phyloP scores from a whole-genome alignment of 2,113 vertebrate species.

The Excalfactoria chinensis region DNA sequence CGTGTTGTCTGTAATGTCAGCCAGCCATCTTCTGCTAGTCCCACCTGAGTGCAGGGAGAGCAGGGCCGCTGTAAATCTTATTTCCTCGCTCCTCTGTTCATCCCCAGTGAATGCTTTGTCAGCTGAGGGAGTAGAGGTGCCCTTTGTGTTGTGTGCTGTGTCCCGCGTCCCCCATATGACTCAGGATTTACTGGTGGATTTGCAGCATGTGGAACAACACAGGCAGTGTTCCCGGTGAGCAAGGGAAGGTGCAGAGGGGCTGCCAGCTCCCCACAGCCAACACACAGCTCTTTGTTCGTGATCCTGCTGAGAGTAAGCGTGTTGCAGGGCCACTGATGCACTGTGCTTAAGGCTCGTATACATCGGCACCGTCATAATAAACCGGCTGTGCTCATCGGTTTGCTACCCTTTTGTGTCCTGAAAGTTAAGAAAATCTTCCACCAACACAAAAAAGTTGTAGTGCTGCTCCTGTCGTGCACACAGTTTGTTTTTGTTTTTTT shows the following conservation, averaged over 20 bases:
- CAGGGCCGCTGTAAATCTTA: not conserved
- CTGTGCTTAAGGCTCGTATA: not conserved
- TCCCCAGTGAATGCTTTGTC: slow-evolving; percentile 1
- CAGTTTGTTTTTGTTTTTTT: not conserved
- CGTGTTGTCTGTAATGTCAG: not conserved
- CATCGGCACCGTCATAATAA: not conserved
- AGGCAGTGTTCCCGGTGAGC: slow-evolving; percentile 22
- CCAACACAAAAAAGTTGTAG: not conserved
- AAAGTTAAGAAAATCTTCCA: not conserved
- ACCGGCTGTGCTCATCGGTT: not conserved
- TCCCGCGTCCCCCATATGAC: slow-evolving; percentile 1
- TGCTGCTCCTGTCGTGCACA: not conserved
- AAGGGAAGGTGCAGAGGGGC: slow-evolving; percentile 47
- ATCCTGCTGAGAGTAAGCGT: not conserved
- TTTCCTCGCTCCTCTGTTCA: not conserved
- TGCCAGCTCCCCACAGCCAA: slow-evolving; percentile 29
- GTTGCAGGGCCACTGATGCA: not conserved
- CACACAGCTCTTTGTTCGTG: slow-evolving; percentile 54
- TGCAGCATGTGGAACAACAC: slow-evolving; percentile 30
- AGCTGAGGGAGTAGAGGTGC: not conserved
- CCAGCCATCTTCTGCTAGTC: not conserved
- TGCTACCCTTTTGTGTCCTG: not conserved
- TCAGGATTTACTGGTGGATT: not conserved
- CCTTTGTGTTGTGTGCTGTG: not conserved
- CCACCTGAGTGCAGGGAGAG: not conserved